phyloP scores from a whole-genome alignment of 2,797 vertebrate species.

The Arrhamphus sclerolepis region DNA sequence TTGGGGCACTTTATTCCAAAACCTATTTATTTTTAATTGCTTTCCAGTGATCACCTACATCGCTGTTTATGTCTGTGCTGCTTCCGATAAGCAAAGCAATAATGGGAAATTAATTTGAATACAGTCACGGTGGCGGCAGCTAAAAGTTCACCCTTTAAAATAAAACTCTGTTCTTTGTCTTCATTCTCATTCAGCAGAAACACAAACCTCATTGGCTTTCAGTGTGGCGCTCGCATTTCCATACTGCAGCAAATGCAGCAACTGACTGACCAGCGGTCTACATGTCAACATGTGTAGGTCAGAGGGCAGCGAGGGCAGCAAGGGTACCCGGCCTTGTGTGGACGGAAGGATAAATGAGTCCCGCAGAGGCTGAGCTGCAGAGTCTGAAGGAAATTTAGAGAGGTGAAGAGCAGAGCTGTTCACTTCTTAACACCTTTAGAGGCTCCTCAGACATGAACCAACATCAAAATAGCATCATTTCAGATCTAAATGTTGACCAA shows the following conservation, averaged over 20 bases:
- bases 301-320: no score
- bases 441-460: no score
- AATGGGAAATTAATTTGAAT: constrained; percentile 74
- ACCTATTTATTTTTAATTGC: constrained; percentile 75
- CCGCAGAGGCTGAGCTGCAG: background rate
- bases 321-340: background rate
- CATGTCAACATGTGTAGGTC: constrained; percentile 52
- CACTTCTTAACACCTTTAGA: no score
- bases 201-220: constrained; percentile 26
- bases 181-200: constrained; percentile 14
- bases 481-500: no score
- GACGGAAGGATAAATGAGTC: background rate
- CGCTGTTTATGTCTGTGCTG: constrained; percentile 71
- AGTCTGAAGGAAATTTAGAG: no score
- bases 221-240: constrained; percentile 4
- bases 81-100: constrained; percentile 61
- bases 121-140: constrained; percentile 54
- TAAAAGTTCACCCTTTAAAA: constrained; percentile 45
- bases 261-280: constrained; percentile 40
- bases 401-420: no score
- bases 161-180: constrained; percentile 18
- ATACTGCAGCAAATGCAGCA: constrained; percentile 10
- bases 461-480: no score
- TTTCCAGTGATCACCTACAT: constrained; percentile 61
- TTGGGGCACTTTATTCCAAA: constrained; percentile 53